Evolutionary conservation across 2,113 vertebrate species (phyloP).

Genomic region (Girardinichthys multiradiatus): DNA sequence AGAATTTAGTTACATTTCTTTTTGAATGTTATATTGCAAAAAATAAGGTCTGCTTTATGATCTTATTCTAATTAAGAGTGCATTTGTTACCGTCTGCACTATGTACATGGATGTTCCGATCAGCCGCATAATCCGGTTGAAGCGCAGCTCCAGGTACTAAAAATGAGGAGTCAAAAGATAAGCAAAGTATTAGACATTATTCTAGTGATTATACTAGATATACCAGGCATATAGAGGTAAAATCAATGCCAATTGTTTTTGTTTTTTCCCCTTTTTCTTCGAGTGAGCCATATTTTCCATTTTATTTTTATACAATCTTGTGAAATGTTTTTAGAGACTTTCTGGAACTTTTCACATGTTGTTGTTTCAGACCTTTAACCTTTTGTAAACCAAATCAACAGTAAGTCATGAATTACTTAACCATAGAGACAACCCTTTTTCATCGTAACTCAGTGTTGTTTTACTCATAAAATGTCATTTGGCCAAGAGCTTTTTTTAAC

Average conservation of each 20-base stretch:
- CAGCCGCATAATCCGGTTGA: slow-evolving; percentile 71
- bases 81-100: slow-evolving; percentile 76
- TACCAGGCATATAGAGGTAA: too few relatives aligned
- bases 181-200: neutral
- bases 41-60: neutral
- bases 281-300: neutral
- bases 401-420: neutral
- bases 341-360: too few relatives aligned
- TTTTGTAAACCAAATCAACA: neutral
- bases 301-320: neutral
- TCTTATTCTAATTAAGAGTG: neutral
- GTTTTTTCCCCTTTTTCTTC: neutral
- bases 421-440: neutral
- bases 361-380: too few relatives aligned
- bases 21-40: neutral
- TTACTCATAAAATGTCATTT: neutral
- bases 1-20: neutral
- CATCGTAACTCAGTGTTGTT: neutral
- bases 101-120: slow-evolving; percentile 83
- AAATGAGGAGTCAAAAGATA: slow-evolving; percentile 49
- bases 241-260: too few relatives aligned
- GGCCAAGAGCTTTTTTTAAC: neutral
- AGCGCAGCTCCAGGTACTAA: slow-evolving; percentile 83
- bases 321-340: too few relatives aligned
- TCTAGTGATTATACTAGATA: neutral